Percentiles rank a stretch among this genome's conserved stretches.
Evolutionary conservation across 2,113 vertebrate species (phyloP).

Genomic region (Cromileptes altivelis): DNA sequence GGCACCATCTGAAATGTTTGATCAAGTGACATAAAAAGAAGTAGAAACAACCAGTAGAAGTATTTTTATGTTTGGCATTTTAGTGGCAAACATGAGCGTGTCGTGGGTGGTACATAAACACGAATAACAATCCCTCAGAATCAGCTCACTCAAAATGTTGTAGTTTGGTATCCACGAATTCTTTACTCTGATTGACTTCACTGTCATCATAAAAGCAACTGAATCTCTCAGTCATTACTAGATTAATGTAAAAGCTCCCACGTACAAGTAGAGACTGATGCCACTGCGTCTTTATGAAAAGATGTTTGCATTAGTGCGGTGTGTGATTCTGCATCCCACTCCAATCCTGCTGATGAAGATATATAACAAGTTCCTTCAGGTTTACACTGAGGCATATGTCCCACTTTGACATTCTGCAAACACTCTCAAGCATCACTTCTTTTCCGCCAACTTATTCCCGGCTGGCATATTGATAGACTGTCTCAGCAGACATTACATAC

Average conservation of each 20-base stretch:
- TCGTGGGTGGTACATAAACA: constrained; percentile 1
- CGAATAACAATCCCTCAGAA: constrained; percentile 24
- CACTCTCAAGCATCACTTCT: constrained; percentile 21
- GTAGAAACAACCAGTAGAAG: not conserved
- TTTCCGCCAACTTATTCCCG: constrained; percentile 19
- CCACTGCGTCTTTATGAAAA: constrained; percentile 15
- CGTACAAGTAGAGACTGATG: constrained; percentile 12
- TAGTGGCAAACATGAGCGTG: constrained; percentile 12
- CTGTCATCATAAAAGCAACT: not conserved
- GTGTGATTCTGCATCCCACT: constrained; percentile 13
- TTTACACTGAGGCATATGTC: constrained; percentile 43
- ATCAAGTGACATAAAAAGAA: constrained; percentile 31
- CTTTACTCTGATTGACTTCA: not conserved
- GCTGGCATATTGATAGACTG: constrained; percentile 25
- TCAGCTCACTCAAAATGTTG: constrained; percentile 11
- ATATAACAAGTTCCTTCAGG: constrained; percentile 24
- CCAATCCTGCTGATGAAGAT: constrained; percentile 40
- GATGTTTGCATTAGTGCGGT: constrained; percentile 15
- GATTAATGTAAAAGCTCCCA: not conserved
- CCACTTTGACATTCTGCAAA: constrained; percentile 55
- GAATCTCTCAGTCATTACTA: not conserved
- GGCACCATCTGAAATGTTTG: constrained; percentile 32
- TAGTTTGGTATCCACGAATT: not conserved
- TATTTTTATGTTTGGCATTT: constrained; percentile 35
- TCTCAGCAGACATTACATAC: constrained; percentile 25